A percentile compares a stretch with the other conserved stretches of the same genome.
Evolutionary conservation across 1,140 invertebrate species (phyloP).

Genomic region (Listronotus bonariensis): DNA sequence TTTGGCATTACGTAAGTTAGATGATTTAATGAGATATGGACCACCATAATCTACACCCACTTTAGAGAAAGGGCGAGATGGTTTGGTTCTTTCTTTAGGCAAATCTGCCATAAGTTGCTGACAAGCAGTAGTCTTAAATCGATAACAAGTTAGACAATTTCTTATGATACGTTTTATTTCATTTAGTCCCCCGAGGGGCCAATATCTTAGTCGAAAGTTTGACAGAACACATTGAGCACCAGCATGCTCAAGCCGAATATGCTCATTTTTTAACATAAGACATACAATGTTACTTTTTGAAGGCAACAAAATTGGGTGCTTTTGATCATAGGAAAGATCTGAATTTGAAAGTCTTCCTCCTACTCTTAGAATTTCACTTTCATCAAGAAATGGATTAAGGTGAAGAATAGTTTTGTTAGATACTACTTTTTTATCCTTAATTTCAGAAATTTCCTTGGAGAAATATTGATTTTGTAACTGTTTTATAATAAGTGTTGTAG

Average conservation of each 20-base stretch:
- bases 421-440: constrained; percentile 6
- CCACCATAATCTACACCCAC: constrained; percentile 33
- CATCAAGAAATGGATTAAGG: constrained; percentile 34
- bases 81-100: constrained; percentile 8
- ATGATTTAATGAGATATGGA: constrained; percentile 22
- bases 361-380: constrained; percentile 40
- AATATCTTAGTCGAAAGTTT: constrained; percentile 25
- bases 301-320: constrained; percentile 33
- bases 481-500: too few relatives aligned
- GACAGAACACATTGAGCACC: constrained; percentile 23
- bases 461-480: neutral
- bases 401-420: constrained; percentile 11
- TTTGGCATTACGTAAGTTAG: constrained; percentile 17
- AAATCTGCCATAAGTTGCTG: neutral
- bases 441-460: constrained; percentile 2
- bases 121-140: constrained; percentile 2
- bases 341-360: constrained; percentile 43
- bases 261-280: constrained; percentile 24
- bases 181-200: constrained; percentile 16
- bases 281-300: constrained; percentile 12
- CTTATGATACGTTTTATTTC: constrained; percentile 18
- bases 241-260: constrained; percentile 25
- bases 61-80: constrained; percentile 14
- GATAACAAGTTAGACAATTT: constrained; percentile 29
- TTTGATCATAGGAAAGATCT: constrained; percentile 25